Evolutionary conservation across 30 jellyfish, hydroid and myxozoan species (phyloP), one percentile per base, ranked within the genome.

Genomic region (Turritopsis rubra): DNA sequence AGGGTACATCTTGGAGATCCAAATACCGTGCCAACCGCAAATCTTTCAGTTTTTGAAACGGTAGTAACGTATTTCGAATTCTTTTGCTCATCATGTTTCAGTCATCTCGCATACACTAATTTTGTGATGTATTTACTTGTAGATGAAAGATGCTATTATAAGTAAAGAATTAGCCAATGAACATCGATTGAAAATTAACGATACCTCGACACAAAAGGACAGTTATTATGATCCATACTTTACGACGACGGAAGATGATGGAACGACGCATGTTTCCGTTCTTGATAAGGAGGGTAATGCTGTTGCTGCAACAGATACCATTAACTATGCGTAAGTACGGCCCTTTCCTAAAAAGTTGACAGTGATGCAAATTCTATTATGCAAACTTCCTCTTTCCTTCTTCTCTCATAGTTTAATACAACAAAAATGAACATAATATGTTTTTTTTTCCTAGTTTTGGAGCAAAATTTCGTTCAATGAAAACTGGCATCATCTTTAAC

Each of bases 1-100:
- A 78, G 99, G 75, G 94, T 96, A 9, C 65, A 65, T 71, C 86
- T 88, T 19, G 95, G 96, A 1, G 99, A 93, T 81, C 99, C 99
- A 4, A 86, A 83, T 68, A 31, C 23, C n/a, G 77, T 80, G 7
- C 87, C 87, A 16, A 79, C 53, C 21, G 72, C 29, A 24, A 86
- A 89, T 73, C 54, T 5, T 30, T 74, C 95, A 1, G 89, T 29
- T 8, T 85, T 89, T 68, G 41, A 23, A 72, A 81, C 9, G 95
- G 97, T 89, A 73, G 81, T 31, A 41, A 3, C 5, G 60, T 41
- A 41, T n/a, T n/a, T n/a, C n/a, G n/a, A n/a, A n/a, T n/a, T n/a
- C n/a, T n/a, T n/a, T n/a, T n/a, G n/a, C n/a, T n/a, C n/a, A n/a
- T n/a, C n/a, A n/a, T n/a, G n/a, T n/a, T n/a, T n/a, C n/a, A n/a